Evolutionary conservation across 2,113 vertebrate genomes (phyloP).

Genomic region (Oreochromis spilurus): DNA sequence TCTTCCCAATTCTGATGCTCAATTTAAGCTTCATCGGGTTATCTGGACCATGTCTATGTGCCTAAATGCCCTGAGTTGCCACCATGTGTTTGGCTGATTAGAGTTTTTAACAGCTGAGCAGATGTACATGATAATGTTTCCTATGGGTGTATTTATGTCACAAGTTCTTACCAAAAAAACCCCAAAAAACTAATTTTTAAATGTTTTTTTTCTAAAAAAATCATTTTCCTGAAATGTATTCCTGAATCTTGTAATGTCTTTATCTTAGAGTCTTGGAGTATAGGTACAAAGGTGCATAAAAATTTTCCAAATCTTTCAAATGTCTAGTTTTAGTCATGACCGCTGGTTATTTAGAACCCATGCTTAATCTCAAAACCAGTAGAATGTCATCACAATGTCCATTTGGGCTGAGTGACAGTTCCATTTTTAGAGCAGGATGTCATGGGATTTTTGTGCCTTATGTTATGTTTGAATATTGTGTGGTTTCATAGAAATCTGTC

Average conservation of each 20-base stretch:
- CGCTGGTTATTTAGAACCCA: not conserved
- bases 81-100: not conserved
- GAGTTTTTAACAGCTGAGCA: not conserved
- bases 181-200: not conserved
- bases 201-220: not conserved
- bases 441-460: conserved; percentile 33
- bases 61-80: not conserved
- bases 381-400: not conserved
- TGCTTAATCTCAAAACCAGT: not conserved
- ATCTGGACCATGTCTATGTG: not conserved
- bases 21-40: not conserved
- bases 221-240: not conserved
- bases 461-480: conserved; percentile 41
- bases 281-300: not conserved
- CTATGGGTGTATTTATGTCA: not conserved
- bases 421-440: conserved; percentile 27
- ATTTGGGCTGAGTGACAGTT: conserved; percentile 21
- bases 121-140: not conserved
- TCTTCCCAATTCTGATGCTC: not conserved
- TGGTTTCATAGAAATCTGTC: conserved; percentile 42
- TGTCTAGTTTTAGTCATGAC: not conserved
- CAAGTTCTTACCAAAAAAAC: not conserved
- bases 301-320: not conserved
- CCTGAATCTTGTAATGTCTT: not conserved
- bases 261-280: not conserved